These are phyloP conservation scores for Eupithecia tripunctaria DNA, from an alignment of 2,888 invertebrate species.

Conservation along the genomic window DNA sequence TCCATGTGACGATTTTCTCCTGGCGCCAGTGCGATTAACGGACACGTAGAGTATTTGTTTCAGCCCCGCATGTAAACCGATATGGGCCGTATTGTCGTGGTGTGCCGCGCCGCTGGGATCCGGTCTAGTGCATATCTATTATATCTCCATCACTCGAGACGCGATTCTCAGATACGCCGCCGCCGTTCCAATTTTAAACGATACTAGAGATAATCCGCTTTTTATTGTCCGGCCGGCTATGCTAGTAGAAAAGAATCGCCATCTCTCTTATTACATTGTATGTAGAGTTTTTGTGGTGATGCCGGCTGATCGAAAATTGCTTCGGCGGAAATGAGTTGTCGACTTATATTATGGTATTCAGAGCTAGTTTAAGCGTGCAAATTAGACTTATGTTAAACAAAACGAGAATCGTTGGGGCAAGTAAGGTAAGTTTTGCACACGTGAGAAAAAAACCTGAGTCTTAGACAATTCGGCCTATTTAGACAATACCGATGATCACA, in stretches of 20 bases:
- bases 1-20: conserved; percentile 72
- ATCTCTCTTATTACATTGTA: conserved; percentile 53
- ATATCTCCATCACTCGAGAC: conserved; percentile 72
- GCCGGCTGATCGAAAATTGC: conserved; percentile 35
- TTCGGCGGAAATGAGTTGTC: conserved; percentile 41
- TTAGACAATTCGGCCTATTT: conserved; percentile 53
- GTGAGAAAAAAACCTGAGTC: conserved; percentile 73
- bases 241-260: conserved; percentile 49
- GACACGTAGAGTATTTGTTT: conserved; percentile 75
- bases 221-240: conserved; percentile 62
- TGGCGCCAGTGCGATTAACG: conserved; percentile 79
- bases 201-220: conserved; percentile 72
- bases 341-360: conserved; percentile 31
- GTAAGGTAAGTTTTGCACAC: too few relatives aligned
- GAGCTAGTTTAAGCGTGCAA: conserved; percentile 41
- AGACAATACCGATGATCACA: conserved; percentile 44
- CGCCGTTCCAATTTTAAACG: conserved; percentile 73
- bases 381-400: conserved; percentile 60
- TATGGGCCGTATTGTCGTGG: conserved; percentile 76
- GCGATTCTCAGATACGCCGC: conserved; percentile 66
- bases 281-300: conserved; percentile 48
- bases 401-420: conserved; percentile 60
- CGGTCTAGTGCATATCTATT: conserved; percentile 82
- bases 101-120: conserved; percentile 70
- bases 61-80: conserved; percentile 77